Evolutionary conservation across 2,888 invertebrate genomes (phyloP), one percentile per base, ranked within the genome.

Genomic region (Rhabditophanes sp.): DNA sequence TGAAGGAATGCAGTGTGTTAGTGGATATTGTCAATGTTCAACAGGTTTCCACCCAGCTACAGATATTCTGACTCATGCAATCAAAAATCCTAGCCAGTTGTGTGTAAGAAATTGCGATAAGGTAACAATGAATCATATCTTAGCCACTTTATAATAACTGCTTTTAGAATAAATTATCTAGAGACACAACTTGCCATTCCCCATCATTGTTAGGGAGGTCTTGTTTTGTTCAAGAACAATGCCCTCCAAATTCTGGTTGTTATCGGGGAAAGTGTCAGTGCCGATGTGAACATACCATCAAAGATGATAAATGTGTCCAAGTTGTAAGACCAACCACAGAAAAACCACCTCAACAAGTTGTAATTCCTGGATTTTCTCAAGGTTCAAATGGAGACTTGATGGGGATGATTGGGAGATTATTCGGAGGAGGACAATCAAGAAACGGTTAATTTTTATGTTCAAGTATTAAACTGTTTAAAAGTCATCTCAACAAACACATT

Each of bases 191-290:
- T 33, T 61, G 61, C 15, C 41, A 52, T 8, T 37, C 47, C 41
- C 37, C 43, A 9, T 44, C 46, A 4, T 38, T 46, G 5, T 45
- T 61, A 1, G 59, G 58, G 9, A 50, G 45, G 2, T 44, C 54
- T n/a, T 62, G 62, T 36, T 58, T 61, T 45, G 57, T 61, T 11
- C 62, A 62, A 41, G 52, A 53, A 28, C 62, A 62, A 27, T 62
- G 62, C 29, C 62, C 62, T 0, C 38, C 45, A 18, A 55, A 57
- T 29, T 48, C 60, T 2, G 62, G 62, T 12, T 62, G 62, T 34
- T 62, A 61, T 29, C 40, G 62, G 14, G 62, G 62, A 9, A 30
- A 58, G 9, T 62, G 62, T 35, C 42, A 52, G 42, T 63, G 62
- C 44, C 42, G 56, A 20, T 61, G 61, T 37, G 56, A 51, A 30